Evolutionary conservation across 2,113 vertebrate genomes (phyloP).

Genomic region (Cololabis saira): DNA sequence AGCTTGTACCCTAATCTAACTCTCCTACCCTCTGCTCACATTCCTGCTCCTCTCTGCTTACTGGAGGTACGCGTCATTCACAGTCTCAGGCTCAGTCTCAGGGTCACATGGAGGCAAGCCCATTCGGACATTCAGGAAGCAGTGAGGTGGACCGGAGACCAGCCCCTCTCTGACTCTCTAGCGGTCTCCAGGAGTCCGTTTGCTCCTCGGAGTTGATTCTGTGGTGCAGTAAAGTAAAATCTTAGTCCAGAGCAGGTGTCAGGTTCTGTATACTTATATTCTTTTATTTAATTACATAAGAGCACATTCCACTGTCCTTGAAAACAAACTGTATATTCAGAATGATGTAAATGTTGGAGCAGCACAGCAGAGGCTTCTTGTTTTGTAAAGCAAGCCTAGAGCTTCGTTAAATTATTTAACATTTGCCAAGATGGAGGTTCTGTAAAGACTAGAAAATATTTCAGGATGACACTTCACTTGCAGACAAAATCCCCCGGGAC

Average conservation of each 20-base stretch:
- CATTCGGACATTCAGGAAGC: constrained; percentile 43
- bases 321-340: constrained; percentile 11
- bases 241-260: not conserved
- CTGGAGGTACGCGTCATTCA: constrained; percentile 50
- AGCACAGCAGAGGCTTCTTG: constrained; percentile 12
- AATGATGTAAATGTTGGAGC: constrained; percentile 19
- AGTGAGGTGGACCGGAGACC: constrained; percentile 37
- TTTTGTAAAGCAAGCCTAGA: constrained; percentile 15
- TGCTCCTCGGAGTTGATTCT: not conserved
- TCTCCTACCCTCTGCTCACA: constrained; percentile 64
- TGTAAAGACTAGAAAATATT: constrained; percentile 34
- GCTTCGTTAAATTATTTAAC: constrained; percentile 44
- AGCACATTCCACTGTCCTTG: not conserved
- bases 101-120: constrained; percentile 51
- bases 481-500: constrained; percentile 16
- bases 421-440: constrained; percentile 17
- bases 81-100: constrained; percentile 23
- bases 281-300: constrained; percentile 44
- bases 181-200: not conserved
- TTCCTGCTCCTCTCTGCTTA: constrained; percentile 47
- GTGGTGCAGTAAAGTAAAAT: not conserved
- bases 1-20: constrained; percentile 68
- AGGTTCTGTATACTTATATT: not conserved
- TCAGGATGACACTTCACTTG: constrained; percentile 33
- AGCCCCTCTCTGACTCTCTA: constrained; percentile 24